Evolutionary conservation across 2,113 vertebrate species (phyloP).

Genomic region (human): GRCh38 chr18:48261501-48262000

Average conservation of each 20-base stretch:
- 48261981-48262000: not conserved
- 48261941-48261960: not conserved
- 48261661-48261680: too few relatives aligned
- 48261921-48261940: not conserved
- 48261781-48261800: not conserved
- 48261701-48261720: not conserved
- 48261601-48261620: not conserved
- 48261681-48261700: not conserved
- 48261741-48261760: not conserved
- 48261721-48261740: not conserved
- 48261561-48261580: not conserved
- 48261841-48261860: not conserved
- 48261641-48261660: not conserved
- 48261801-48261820: not conserved
- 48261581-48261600: not conserved
- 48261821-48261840: not conserved
- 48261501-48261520: constrained; percentile 20
- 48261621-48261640: not conserved
- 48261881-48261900: too few relatives aligned
- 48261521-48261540: not conserved
- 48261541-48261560: not conserved
- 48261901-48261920: not conserved
- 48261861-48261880: not conserved
- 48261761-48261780: not conserved
- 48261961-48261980: not conserved